Evolutionary conservation across 2,797 vertebrate genomes (phyloP).

Genomic region (Rhinichthys osculus): DNA sequence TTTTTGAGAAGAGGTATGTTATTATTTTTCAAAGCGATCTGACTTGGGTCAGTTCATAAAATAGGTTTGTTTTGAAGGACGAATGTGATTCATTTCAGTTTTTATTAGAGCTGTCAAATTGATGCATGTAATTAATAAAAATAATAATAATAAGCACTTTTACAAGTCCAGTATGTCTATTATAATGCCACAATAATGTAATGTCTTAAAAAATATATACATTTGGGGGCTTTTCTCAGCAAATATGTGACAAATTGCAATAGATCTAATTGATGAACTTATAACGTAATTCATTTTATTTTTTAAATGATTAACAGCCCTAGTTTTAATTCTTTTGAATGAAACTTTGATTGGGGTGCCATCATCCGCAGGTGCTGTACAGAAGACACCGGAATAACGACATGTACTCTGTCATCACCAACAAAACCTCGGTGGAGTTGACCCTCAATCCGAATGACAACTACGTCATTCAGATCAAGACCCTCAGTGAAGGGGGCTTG

Average conservation of each 20-base stretch:
- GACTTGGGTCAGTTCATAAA: background rate
- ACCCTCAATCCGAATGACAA: slow-evolving; percentile 84
- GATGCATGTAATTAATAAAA: background rate
- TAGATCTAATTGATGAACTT: background rate
- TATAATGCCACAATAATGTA: background rate
- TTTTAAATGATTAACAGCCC: background rate
- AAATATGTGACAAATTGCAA: background rate
- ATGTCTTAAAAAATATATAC: background rate
- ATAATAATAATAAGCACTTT: background rate
- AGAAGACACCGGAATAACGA: slow-evolving; percentile 82
- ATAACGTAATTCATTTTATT: background rate
- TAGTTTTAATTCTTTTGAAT: background rate
- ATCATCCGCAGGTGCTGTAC: slow-evolving; percentile 82
- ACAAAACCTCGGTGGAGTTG: slow-evolving; percentile 84
- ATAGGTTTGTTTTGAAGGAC: background rate
- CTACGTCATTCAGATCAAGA: slow-evolving; percentile 90
- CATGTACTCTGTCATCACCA: slow-evolving; percentile 79
- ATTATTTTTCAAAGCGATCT: background rate
- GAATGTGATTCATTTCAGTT: background rate
- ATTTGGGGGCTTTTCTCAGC: background rate
- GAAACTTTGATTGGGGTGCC: background rate
- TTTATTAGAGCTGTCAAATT: background rate
- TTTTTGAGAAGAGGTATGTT: background rate
- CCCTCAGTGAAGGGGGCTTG: slow-evolving; percentile 87
- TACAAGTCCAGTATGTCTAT: background rate